These are phyloP conservation scores for Enchytraeus crypticus DNA, from an alignment of 2,888 invertebrate genomes.

Conservation along the genomic window DNA sequence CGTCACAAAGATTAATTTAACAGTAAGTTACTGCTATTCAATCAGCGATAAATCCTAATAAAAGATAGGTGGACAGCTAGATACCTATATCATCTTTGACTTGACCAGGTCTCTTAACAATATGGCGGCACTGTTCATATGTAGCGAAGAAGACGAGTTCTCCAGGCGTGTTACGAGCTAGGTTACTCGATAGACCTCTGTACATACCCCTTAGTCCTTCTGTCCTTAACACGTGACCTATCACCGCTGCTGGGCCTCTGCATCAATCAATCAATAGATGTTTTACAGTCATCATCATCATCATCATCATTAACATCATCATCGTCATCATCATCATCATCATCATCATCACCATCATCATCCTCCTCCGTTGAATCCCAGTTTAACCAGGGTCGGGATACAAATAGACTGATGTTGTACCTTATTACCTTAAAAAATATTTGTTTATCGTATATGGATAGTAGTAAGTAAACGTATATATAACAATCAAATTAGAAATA, in stretches of 20 bases:
- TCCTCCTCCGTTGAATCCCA: no score
- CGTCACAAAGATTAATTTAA: no score
- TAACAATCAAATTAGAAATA: no score
- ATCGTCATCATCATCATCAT: no score
- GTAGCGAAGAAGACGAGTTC: constrained; percentile 12
- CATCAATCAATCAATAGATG: neutral
- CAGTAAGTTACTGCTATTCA: no score
- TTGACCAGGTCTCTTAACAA: constrained; percentile 10
- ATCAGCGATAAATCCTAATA: neutral
- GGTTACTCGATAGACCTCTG: constrained; percentile 5
- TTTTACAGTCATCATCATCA: neutral
- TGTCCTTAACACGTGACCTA: neutral
- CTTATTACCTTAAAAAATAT: neutral
- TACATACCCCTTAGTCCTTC: constrained; percentile 6
- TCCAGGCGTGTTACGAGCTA: constrained; percentile 8
- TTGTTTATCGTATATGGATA: neutral
- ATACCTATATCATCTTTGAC: constrained; percentile 10
- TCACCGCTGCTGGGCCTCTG: constrained; percentile 4
- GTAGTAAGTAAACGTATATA: neutral
- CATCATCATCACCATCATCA: no score
- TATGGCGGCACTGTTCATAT: constrained; percentile 5
- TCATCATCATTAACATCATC: no score
- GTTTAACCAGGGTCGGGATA: no score
- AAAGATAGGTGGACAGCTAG: neutral
- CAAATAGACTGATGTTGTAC: no score